Evolutionary conservation across 2,113 vertebrate genomes (phyloP).

Genomic region (Suncus etruscus): DNA sequence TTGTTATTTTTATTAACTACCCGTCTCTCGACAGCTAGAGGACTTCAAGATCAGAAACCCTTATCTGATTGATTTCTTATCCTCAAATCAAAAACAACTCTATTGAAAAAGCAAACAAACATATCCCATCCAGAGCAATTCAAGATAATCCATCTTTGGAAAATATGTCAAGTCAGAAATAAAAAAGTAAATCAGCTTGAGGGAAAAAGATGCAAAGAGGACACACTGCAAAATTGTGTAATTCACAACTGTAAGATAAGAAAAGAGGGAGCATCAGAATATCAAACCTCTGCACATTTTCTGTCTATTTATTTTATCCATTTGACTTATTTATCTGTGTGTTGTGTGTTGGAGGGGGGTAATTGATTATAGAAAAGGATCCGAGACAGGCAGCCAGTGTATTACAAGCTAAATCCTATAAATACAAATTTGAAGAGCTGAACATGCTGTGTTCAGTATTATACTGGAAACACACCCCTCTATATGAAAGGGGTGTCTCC

Average conservation of each 20-base stretch:
- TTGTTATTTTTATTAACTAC: constrained; percentile 44
- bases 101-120: constrained; percentile 51
- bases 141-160: constrained; percentile 61
- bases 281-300: not conserved
- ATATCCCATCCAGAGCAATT: constrained; percentile 54
- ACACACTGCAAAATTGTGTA: not conserved
- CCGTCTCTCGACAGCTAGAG: not conserved
- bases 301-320: not conserved
- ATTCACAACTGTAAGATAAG: not conserved
- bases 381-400: constrained; percentile 21
- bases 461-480: not conserved
- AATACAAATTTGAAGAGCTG: not conserved
- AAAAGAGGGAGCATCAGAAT: not conserved
- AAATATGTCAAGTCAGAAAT: constrained; percentile 58
- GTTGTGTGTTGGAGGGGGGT: not conserved
- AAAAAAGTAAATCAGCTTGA: constrained; percentile 46
- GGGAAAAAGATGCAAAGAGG: constrained; percentile 11
- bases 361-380: not conserved
- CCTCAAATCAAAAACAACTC: constrained; percentile 51
- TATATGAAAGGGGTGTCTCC: not conserved
- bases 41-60: constrained; percentile 54
- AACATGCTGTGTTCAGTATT: not conserved
- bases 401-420: not conserved
- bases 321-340: not conserved
- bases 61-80: constrained; percentile 38